phyloP scores from a whole-genome alignment of 1,140 invertebrate species.

The Cyphomyrmex costatus region DNA sequence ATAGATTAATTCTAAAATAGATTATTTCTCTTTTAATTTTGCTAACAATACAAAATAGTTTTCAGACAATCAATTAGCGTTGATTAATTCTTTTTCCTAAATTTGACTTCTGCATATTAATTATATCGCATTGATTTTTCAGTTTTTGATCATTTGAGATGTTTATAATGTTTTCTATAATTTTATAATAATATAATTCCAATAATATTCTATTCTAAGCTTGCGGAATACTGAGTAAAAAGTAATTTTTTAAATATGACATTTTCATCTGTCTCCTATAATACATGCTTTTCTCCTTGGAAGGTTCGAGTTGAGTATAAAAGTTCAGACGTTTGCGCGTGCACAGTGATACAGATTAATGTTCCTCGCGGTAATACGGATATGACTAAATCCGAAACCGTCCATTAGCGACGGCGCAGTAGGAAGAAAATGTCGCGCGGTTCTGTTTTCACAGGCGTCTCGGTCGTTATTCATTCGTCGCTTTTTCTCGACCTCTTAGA shows the following conservation, averaged over 20 bases:
- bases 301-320: constrained; percentile 17
- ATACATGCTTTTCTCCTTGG: not conserved
- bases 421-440: constrained; percentile 57
- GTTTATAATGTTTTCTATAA: not conserved
- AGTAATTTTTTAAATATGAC: constrained; percentile 26
- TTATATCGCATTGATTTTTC: not conserved
- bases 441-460: constrained; percentile 62
- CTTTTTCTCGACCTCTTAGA: constrained; percentile 62
- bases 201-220: not conserved
- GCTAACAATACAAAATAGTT: not conserved
- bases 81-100: not conserved
- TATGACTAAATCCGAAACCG: constrained; percentile 63
- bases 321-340: constrained; percentile 47
- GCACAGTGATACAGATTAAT: constrained; percentile 56
- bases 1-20: not conserved
- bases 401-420: constrained; percentile 53
- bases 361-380: constrained; percentile 54
- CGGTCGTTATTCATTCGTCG: constrained; percentile 62
- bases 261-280: constrained; percentile 6
- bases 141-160: not conserved
- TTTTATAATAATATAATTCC: not conserved
- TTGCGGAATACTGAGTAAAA: not conserved
- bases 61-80: not conserved
- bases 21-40: not conserved
- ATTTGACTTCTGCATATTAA: not conserved